These are phyloP conservation scores for Tragelaphus strepsiceros DNA, from an alignment of 2,113 vertebrate species.

Conservation along the genomic window DNA sequence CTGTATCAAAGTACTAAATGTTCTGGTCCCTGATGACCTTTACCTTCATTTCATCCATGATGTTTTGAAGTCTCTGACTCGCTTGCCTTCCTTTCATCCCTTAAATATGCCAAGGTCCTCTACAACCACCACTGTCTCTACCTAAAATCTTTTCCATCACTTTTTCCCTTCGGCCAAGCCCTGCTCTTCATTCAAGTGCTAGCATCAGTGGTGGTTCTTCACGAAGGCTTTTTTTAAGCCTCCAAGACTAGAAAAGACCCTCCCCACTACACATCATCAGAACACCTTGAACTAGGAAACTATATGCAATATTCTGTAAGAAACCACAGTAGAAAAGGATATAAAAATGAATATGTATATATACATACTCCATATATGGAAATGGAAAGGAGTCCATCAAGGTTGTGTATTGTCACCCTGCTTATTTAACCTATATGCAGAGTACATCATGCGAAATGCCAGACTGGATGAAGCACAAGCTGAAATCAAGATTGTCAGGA, in stretches of 20 bases:
- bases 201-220: not conserved
- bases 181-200: not conserved
- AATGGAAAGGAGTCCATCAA: fast-evolving
- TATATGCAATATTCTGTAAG: not conserved
- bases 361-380: not conserved
- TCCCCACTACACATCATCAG: not conserved
- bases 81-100: not conserved
- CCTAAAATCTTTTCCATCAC: too few species aligned
- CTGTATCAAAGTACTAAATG: not conserved
- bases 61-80: not conserved
- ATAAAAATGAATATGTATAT: not conserved
- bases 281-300: not conserved
- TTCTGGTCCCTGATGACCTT: fast-evolving
- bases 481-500: not conserved
- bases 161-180: not conserved
- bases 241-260: not conserved
- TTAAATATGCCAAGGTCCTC: not conserved
- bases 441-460: fast-evolving
- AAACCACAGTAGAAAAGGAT: not conserved
- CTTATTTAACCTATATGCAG: not conserved
- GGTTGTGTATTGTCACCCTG: not conserved
- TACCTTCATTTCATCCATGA: not conserved
- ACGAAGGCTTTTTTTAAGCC: too few species aligned
- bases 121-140: not conserved
- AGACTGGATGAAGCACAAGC: not conserved